These are phyloP conservation scores for Phenganax marumi DNA, from an alignment of 92 coral and sea anemone species.

Conservation along the genomic window DNA sequence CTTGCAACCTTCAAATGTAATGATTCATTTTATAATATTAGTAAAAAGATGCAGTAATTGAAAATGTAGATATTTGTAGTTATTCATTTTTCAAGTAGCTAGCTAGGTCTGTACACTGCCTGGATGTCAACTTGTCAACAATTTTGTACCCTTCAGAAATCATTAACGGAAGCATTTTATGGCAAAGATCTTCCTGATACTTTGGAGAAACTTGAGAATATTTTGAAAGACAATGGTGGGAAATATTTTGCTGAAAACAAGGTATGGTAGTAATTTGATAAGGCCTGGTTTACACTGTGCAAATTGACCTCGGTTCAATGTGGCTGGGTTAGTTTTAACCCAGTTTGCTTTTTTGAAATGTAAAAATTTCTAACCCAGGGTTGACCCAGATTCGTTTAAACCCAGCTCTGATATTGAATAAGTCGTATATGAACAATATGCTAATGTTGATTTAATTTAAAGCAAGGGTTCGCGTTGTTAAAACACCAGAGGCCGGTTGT, in stretches of 20 bases:
- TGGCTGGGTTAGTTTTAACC: neutral
- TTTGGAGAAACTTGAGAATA: neutral
- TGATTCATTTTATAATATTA: no score
- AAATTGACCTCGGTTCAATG: neutral
- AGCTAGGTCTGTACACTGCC: no score
- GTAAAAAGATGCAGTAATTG: no score
- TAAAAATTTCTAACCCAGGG: no score
- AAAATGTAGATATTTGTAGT: no score
- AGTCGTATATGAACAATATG: no score
- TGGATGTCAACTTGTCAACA: neutral
- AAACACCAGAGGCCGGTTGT: neutral
- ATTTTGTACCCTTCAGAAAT: conserved; percentile 1
- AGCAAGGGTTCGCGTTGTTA: neutral
- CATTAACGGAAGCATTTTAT: neutral
- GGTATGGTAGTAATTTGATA: neutral
- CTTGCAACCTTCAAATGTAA: no score
- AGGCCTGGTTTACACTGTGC: neutral
- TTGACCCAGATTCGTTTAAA: no score
- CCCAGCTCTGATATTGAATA: no score
- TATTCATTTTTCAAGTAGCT: neutral
- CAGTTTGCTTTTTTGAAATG: no score
- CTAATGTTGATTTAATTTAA: no score
- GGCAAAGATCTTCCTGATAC: conserved; percentile 15
- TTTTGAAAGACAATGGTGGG: conserved; percentile 17
- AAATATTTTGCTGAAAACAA: conserved; percentile 25